phyloP scores from a whole-genome alignment of 1,140 invertebrate species.

The Brachionus angularis region DNA sequence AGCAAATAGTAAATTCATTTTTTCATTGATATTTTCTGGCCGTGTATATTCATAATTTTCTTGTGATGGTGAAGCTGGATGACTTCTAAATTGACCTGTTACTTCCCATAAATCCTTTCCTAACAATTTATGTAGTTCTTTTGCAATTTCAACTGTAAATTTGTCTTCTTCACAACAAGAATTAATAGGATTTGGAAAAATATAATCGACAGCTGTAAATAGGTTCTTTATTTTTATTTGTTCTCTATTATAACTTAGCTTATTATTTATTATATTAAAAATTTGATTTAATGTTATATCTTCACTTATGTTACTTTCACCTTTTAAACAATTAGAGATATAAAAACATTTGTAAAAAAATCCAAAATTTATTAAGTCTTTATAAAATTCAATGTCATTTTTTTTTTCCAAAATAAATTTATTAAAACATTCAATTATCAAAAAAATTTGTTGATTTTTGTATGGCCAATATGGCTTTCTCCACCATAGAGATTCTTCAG shows the following conservation, averaged over 20 bases:
- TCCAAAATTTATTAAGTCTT: not conserved
- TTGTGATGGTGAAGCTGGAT: not conserved
- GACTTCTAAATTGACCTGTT: not conserved
- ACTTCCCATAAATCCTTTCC: not conserved
- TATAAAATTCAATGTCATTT: not conserved
- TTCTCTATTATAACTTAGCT: not conserved
- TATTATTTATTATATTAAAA: not conserved
- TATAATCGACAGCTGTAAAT: not conserved
- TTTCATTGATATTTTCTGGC: not conserved
- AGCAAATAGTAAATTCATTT: not conserved
- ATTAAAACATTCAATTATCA: not conserved
- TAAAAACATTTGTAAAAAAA: not conserved
- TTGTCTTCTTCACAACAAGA: not conserved
- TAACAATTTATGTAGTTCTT: not conserved
- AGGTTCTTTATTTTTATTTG: slow-evolving; percentile 1
- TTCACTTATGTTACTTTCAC: not conserved
- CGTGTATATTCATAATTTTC: not conserved
- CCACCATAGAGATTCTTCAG: slow-evolving; percentile 1
- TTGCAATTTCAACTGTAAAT: not conserved
- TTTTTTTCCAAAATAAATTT: not conserved
- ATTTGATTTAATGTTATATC: not conserved
- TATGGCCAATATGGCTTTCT: slow-evolving; percentile 11
- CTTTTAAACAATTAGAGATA: not conserved
- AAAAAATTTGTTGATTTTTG: not conserved
- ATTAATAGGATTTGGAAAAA: not conserved